Evolutionary conservation across 2,113 vertebrate genomes (phyloP), one percentile per base, ranked within the genome.

Genomic region (Ancistrus triradiatus): DNA sequence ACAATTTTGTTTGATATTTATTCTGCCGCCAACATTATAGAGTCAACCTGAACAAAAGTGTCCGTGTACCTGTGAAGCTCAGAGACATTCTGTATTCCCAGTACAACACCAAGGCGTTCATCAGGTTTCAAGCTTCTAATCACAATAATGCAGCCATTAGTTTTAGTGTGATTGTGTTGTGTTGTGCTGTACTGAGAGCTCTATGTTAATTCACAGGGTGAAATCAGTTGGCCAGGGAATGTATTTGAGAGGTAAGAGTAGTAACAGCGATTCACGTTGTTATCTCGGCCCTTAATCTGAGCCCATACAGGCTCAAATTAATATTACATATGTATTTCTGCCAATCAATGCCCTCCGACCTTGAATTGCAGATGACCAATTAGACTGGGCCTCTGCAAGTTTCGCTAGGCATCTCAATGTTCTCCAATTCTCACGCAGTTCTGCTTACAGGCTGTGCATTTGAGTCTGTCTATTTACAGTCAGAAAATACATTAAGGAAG

Each of bases 291-390:
- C 31, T 25, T 67, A n/a, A n/a, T n/a, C n/a, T n/a, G n/a, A n/a
- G n/a, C n/a, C 27, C 44, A 21, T 15, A 74, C 73, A 50, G 51
- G 14, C 65, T 78, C 33, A 71, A 61, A 84, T 79, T 22, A 74
- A 68, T 73, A 70, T 83, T 79, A 81, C 24, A 77, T 69, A 51
- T 17, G 44, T 42, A 59, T 66, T 53, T 69, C 69, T 70, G 42
- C 46, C 38, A 61, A 59, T 48, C 27, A 55, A 35, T 27, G 27
- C 33, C 42, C 51, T 6, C 6, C 77, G 66, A 79, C 74, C 73
- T 74, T 68, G 18, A 37, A 59, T 51, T 66, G 18, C 59, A 49
- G 67, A 66, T 33, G 31, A 21, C 22, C 43, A 65, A 56, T 72
- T 67, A 38, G 51, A 43, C 27, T 61, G 10, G 14, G 66, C 31